Conservation (phyloP, 2,888 invertebrate species). For the Deilephila elpenor region DNA sequence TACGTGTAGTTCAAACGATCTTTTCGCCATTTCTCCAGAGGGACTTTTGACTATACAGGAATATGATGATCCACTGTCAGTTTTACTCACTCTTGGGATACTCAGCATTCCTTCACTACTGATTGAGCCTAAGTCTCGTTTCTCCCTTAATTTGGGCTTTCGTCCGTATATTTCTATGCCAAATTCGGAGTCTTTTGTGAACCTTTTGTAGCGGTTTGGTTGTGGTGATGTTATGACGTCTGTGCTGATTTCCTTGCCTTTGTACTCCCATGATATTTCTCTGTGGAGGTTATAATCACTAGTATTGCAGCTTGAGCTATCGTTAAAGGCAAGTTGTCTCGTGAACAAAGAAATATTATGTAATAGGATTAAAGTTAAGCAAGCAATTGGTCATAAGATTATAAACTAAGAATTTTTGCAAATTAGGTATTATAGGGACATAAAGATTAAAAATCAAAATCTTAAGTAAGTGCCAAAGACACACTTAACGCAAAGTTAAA, state of each 20-base stretch:
- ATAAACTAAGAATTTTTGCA: no score
- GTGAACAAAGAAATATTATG: no score
- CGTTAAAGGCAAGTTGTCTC: background rate
- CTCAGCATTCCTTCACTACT: constrained; percentile 82
- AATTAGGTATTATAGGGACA: no score
- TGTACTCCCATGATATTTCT: constrained; percentile 80
- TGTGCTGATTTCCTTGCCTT: constrained; percentile 74
- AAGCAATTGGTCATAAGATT: no score
- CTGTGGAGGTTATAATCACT: constrained; percentile 53
- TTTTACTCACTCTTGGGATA: constrained; percentile 85
- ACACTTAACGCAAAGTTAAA: no score
- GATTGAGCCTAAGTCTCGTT: constrained; percentile 62
- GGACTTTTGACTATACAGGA: constrained; percentile 91
- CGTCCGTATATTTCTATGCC: constrained; percentile 78
- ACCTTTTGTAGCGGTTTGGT: constrained; percentile 67
- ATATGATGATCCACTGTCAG: constrained; percentile 90
- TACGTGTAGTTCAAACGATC: constrained; percentile 88
- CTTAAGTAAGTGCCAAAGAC: no score
- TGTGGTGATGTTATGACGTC: constrained; percentile 54
- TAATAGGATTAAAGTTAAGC: no score
- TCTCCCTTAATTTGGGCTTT: constrained; percentile 78
- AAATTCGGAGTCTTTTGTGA: constrained; percentile 59
- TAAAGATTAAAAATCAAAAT: no score
- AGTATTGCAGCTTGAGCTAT: background rate
- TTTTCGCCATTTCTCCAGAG: constrained; percentile 90